Conservation (phyloP, 2,797 vertebrate species). For the Mormyrops attenuatus region DNA sequence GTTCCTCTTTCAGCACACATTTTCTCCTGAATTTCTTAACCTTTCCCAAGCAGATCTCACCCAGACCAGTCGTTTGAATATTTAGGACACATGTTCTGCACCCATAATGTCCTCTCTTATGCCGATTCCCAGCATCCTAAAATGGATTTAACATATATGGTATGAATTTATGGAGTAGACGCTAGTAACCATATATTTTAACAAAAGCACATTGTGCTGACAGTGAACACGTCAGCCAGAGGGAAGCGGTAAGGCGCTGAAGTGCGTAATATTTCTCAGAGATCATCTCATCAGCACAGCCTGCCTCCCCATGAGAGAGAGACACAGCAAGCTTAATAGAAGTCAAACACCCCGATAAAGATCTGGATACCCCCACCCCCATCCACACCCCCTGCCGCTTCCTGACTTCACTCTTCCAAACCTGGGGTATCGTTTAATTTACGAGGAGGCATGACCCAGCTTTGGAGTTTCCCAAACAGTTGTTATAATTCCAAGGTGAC, state of each 20-base stretch:
- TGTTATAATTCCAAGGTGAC: slow-evolving; percentile 47
- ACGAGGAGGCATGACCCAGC: slow-evolving; percentile 24
- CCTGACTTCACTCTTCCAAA: slow-evolving; percentile 12
- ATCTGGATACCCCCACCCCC: slow-evolving; percentile 24
- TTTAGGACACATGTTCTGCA: background rate
- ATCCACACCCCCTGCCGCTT: slow-evolving; percentile 13
- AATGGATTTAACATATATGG: slow-evolving; percentile 8
- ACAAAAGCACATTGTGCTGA: slow-evolving; percentile 9
- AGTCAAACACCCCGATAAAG: slow-evolving; percentile 39
- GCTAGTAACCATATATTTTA: slow-evolving; percentile 4
- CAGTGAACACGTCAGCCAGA: background rate
- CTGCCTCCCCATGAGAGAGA: background rate
- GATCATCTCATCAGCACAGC: background rate
- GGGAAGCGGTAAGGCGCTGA: background rate
- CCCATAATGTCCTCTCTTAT: background rate
- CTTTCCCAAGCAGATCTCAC: background rate
- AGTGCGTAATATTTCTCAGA: background rate
- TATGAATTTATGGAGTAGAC: slow-evolving; percentile 4
- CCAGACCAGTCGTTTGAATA: background rate
- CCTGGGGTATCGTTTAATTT: slow-evolving; percentile 20
- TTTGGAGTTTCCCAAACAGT: slow-evolving; percentile 36
- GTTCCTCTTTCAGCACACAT: background rate
- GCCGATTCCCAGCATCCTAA: background rate
- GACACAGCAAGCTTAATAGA: background rate
- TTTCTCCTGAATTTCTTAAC: background rate